Percentiles rank a stretch among this genome's conserved stretches.
phyloP scores from a whole-genome alignment of 2,888 invertebrate genomes.

The Cephus sareptanus region DNA sequence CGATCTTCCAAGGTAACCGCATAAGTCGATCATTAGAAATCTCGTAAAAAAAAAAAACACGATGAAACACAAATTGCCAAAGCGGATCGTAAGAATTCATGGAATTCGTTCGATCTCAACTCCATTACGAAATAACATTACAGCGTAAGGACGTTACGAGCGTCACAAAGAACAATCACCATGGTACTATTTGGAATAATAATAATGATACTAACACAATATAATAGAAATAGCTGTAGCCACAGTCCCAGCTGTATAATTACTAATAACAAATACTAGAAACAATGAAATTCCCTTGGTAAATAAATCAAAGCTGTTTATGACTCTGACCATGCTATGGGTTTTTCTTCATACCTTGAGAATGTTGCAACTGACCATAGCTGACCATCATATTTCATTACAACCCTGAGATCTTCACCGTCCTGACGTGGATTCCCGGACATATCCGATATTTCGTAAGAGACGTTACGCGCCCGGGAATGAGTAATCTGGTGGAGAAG shows the following conservation, averaged over 20 bases:
- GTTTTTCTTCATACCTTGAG: not conserved
- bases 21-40: not conserved
- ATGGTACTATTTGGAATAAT: not conserved
- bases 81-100: not conserved
- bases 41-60: not conserved
- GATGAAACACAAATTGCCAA: not conserved
- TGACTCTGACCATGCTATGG: not conserved
- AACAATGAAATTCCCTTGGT: not conserved
- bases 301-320: not conserved
- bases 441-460: not conserved
- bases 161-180: not conserved
- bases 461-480: not conserved
- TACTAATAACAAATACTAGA: not conserved
- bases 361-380: slow-evolving; percentile 19
- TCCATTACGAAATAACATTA: not conserved
- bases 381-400: slow-evolving; percentile 19
- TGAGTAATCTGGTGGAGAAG: not conserved
- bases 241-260: not conserved
- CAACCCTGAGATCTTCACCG: not conserved
- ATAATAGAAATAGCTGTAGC: not conserved
- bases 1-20: not conserved
- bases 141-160: not conserved
- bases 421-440: not conserved
- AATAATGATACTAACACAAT: not conserved
- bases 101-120: not conserved